These are phyloP conservation scores for Xestia c-nigrum DNA, from an alignment of 2,888 invertebrate species.

Conservation along the genomic window DNA sequence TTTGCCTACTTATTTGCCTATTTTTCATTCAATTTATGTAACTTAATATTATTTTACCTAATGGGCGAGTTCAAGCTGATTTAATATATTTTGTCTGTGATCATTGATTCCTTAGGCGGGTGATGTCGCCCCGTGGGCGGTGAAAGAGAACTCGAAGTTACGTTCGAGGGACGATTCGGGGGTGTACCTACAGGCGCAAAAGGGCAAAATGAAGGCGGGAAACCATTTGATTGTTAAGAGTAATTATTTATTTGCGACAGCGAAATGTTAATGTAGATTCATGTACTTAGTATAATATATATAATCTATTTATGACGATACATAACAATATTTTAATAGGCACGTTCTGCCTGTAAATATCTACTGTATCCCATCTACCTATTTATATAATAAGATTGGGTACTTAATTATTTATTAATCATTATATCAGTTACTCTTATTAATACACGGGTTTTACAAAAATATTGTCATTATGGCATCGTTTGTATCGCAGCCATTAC, in stretches of 20 bases:
- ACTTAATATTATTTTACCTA: constrained; percentile 14
- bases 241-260: constrained; percentile 23
- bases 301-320: background rate
- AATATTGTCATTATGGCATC: constrained; percentile 37
- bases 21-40: constrained; percentile 14
- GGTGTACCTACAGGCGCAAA: constrained; percentile 42
- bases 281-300: background rate
- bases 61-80: constrained; percentile 3
- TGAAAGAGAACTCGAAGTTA: constrained; percentile 4
- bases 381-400: background rate
- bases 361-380: background rate
- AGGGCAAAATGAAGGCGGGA: constrained; percentile 52
- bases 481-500: constrained; percentile 47
- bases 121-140: constrained; percentile 41
- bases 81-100: constrained; percentile 23
- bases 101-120: constrained; percentile 33
- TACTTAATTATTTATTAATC: constrained; percentile 25
- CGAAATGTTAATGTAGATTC: constrained; percentile 1
- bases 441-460: constrained; percentile 36
- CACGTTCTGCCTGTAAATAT: background rate
- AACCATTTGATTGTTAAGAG: constrained; percentile 19
- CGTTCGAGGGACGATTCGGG: constrained; percentile 25
- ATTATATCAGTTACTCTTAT: constrained; percentile 11
- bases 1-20: constrained; percentile 13
- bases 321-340: background rate